Evolutionary conservation across 2,113 vertebrate genomes (phyloP).

Genomic region (Oncorhynchus keta): DNA sequence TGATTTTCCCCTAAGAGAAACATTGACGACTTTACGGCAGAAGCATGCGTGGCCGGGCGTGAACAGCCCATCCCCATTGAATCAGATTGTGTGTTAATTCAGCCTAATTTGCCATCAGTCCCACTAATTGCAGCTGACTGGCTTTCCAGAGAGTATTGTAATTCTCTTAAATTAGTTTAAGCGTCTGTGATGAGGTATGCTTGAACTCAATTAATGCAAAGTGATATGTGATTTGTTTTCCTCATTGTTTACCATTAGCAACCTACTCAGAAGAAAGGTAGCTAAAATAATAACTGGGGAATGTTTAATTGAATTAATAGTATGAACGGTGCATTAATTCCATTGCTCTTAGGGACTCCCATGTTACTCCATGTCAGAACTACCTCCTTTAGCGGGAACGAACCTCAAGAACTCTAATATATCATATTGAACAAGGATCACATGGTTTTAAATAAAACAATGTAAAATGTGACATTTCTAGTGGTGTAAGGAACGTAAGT

Average conservation of each 20-base stretch:
- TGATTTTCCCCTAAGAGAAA: not conserved
- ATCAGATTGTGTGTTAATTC: constrained; percentile 71
- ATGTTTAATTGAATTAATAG: constrained; percentile 11
- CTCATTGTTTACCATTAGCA: constrained; percentile 38
- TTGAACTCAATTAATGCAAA: constrained; percentile 59
- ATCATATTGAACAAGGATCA: constrained; percentile 20
- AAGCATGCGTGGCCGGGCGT: constrained; percentile 26
- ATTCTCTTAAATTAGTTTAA: constrained; percentile 67
- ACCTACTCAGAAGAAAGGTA: constrained; percentile 10
- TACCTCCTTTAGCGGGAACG: not conserved
- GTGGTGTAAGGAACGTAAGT: too few species aligned
- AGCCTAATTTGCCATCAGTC: constrained; percentile 73
- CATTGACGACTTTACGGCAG: constrained; percentile 56
- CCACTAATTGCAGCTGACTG: constrained; percentile 72
- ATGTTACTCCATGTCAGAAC: not conserved
- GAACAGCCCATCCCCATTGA: constrained; percentile 56
- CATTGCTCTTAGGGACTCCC: constrained; percentile 3
- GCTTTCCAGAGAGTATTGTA: constrained; percentile 61
- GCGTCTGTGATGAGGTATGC: constrained; percentile 61
- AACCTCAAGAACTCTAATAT: not conserved
- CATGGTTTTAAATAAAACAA: constrained; percentile 11
- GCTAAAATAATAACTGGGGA: not conserved
- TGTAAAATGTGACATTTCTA: constrained; percentile 18
- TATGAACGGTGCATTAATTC: not conserved
- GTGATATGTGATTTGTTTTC: constrained; percentile 53